Conservation (phyloP, 37 sponge, comb jelly and placozoan species). For the Spongilla lacustris region DNA sequence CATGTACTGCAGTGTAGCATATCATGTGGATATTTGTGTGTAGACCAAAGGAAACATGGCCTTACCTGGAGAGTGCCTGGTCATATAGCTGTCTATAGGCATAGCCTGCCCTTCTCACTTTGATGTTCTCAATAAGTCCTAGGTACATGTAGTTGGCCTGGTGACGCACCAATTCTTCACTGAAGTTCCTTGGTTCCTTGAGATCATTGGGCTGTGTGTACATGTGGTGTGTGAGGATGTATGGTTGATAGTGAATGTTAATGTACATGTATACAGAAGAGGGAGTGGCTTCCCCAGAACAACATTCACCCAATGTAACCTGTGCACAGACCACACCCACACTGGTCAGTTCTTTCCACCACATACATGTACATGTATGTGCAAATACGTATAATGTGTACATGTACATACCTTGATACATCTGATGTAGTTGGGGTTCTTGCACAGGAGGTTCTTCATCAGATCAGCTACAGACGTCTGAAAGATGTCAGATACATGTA, state of each 20-base stretch:
- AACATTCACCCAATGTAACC: too few relatives aligned
- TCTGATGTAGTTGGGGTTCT: slow-evolving; percentile 90
- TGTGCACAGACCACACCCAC: too few relatives aligned
- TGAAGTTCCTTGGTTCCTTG: slow-evolving; percentile 37
- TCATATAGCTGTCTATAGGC: slow-evolving; percentile 63
- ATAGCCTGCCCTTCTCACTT: slow-evolving; percentile 71
- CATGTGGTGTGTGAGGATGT: background rate
- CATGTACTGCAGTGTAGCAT: too few relatives aligned
- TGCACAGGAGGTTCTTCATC: slow-evolving; percentile 83
- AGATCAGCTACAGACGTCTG: slow-evolving; percentile 69
- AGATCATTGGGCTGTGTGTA: slow-evolving; percentile 52
- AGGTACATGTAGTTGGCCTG: slow-evolving; percentile 65
- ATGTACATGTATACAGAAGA: background rate
- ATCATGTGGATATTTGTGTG: too few relatives aligned
- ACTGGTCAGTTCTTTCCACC: too few relatives aligned
- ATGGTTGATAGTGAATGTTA: slow-evolving; percentile 7
- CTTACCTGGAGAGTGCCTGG: slow-evolving; percentile 11
- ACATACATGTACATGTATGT: too few relatives aligned
- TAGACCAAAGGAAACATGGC: too few relatives aligned
- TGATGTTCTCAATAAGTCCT: slow-evolving; percentile 70
- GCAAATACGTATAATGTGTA: too few relatives aligned
- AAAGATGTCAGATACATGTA: too few relatives aligned
- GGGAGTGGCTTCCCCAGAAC: too few relatives aligned
- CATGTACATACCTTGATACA: slow-evolving; percentile 97
- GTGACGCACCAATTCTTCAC: slow-evolving; percentile 31